Percentiles rank a stretch among this genome's conserved stretches.
Conservation (phyloP, 2,888 invertebrate species). For the Chrysolina oricalcia region DNA sequence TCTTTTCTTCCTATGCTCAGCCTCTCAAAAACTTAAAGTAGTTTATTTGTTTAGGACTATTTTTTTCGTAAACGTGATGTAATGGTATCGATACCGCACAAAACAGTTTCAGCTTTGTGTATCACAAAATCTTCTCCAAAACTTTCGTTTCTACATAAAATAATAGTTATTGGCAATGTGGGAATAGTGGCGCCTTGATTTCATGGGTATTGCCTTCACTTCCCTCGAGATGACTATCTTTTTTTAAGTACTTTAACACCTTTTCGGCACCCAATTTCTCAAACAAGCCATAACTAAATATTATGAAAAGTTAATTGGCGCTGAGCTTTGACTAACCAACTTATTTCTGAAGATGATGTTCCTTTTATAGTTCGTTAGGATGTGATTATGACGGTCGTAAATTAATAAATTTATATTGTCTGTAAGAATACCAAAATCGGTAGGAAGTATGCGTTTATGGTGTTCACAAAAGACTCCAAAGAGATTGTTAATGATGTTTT, state of each 20-base stretch:
- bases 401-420: conserved; percentile 25
- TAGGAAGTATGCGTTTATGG: not conserved
- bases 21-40: too few species aligned
- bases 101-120: not conserved
- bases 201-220: conserved; percentile 19
- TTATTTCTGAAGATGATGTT: conserved; percentile 33
- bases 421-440: not conserved
- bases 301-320: conserved; percentile 37
- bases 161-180: not conserved
- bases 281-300: conserved; percentile 42
- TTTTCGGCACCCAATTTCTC: conserved; percentile 21
- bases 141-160: not conserved
- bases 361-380: conserved; percentile 36
- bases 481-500: not conserved
- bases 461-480: not conserved
- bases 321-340: conserved; percentile 35
- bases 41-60: too few species aligned
- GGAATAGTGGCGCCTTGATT: conserved; percentile 21
- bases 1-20: too few species aligned
- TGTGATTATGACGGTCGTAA: conserved; percentile 34
- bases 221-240: conserved; percentile 26
- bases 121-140: not conserved
- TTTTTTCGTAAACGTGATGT: too few species aligned
- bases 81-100: too few species aligned
- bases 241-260: conserved; percentile 28